Evolutionary conservation across 1,140 invertebrate genomes (phyloP), one percentile per base, ranked within the genome.

Genomic region (Zaprionus davidi): DNA sequence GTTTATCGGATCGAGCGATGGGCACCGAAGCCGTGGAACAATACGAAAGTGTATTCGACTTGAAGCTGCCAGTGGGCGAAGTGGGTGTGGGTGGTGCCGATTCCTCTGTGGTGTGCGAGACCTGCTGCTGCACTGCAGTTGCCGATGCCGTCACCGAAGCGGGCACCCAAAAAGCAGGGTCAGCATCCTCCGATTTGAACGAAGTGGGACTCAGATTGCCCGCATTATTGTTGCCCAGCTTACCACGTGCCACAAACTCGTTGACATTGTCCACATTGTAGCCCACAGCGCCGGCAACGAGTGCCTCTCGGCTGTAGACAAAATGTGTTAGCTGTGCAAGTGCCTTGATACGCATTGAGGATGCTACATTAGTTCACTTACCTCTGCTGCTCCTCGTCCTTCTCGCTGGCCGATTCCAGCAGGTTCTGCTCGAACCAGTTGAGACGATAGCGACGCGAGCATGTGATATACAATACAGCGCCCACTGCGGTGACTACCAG

Each of bases 371-470:
- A 11, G 31, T 34, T 34, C 31, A 76, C 55, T 22, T 44, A 92
- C 90, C 92, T 93, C 46, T 93, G 85, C 15, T 81, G 79, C 46
- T 92, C 84, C 31, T 93, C 92, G 57, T 82, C 91, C 75, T 90
- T 92, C 36, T 92, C 91, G 36, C 85, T 93, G 13, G 93, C 93
- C 7, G 92, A 92, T 68, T 94, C 94, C 1, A 94, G 71, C 2
- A 94, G 74, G 78, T 94, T 94, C 57, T 94, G 93, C 75, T 94
- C 94, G 69, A 94, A 94, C 94, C 94, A 94, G 78, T 94, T 94
- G 6, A 94, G 85, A n/a, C 93, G 91, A 71, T 94, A 94, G 28
- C 92, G 90, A n/a, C 90, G 91, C 5, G 93, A 93, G 76, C 93
- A 94, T 12, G 93, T 93, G 41, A 93, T 92, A 49, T 94, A 94